A percentile compares a stretch with the other conserved stretches of the same genome.
phyloP scores from a whole-genome alignment of 2,113 vertebrate species.

The Periophthalmus modestus region DNA sequence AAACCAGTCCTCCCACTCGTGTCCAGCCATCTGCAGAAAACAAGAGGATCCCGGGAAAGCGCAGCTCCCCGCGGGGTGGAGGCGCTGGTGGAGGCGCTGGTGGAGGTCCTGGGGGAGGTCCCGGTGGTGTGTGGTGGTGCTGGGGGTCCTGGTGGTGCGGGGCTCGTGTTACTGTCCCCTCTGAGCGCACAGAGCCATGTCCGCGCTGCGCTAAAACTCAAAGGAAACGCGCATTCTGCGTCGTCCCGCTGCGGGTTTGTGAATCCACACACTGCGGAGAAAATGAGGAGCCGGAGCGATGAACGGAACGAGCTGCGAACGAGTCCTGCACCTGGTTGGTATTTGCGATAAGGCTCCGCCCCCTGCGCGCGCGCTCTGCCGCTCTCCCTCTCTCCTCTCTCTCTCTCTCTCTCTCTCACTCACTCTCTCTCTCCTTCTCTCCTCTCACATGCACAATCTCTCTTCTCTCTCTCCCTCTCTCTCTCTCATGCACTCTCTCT shows the following conservation, averaged over 20 bases:
- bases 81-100: neutral
- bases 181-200: slow-evolving; percentile 41
- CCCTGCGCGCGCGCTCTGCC: slow-evolving; percentile 26
- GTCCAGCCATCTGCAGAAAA: slow-evolving; percentile 87
- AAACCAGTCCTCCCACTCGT: slow-evolving; percentile 91
- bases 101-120: neutral
- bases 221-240: neutral
- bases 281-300: neutral
- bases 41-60: no score
- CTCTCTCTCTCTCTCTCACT: slow-evolving; percentile 21
- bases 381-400: slow-evolving; percentile 11
- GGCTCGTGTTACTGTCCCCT: slow-evolving; percentile 35
- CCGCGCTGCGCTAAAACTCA: neutral
- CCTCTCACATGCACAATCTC: no score
- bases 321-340: slow-evolving; percentile 72
- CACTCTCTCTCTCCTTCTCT: neutral
- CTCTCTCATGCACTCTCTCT: no score
- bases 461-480: no score
- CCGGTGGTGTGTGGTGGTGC: neutral
- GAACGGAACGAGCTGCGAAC: slow-evolving; percentile 14
- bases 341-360: slow-evolving; percentile 59
- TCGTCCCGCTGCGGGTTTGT: slow-evolving; percentile 1
- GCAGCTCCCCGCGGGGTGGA: slow-evolving; percentile 15
- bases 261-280: no score
- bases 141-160: neutral